phyloP scores from a whole-genome alignment of 2,113 vertebrate species.

The Perccottus glenii region DNA sequence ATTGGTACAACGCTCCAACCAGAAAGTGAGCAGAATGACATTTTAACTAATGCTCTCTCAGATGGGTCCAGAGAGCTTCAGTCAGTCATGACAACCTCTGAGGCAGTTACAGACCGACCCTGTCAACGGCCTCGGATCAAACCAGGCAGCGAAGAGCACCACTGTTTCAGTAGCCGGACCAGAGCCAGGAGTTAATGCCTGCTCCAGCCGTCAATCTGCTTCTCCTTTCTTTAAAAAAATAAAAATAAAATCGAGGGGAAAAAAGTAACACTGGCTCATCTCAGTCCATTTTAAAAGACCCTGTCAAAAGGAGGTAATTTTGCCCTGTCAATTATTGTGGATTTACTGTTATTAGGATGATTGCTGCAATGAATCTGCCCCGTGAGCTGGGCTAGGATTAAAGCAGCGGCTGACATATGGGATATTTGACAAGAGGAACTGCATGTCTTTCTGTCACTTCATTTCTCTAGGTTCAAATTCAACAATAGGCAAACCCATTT shows the following conservation, averaged over 20 bases:
- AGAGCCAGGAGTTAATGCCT: constrained; percentile 63
- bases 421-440: constrained; percentile 47
- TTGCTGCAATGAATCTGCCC: constrained; percentile 60
- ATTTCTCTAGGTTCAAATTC: constrained; percentile 10
- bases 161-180: constrained; percentile 49
- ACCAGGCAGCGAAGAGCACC: constrained; percentile 23
- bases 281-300: constrained; percentile 35
- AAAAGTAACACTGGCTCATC: constrained; percentile 45
- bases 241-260: too few species aligned
- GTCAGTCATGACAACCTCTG: constrained; percentile 58
- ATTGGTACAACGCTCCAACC: too few species aligned
- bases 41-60: constrained; percentile 56
- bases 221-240: constrained; percentile 69
- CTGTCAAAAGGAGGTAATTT: constrained; percentile 56
- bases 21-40: constrained; percentile 22
- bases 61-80: constrained; percentile 53
- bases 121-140: constrained; percentile 61
- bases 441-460: constrained; percentile 25
- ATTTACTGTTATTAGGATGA: constrained; percentile 75
- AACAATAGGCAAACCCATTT: not conserved
- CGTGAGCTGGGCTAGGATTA: constrained; percentile 50
- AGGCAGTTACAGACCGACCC: constrained; percentile 61
- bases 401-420: constrained; percentile 47
- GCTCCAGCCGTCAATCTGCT: constrained; percentile 62
- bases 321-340: constrained; percentile 69